Evolutionary conservation across 2,888 invertebrate genomes (phyloP).

Genomic region (Helicoverpa assulta): DNA sequence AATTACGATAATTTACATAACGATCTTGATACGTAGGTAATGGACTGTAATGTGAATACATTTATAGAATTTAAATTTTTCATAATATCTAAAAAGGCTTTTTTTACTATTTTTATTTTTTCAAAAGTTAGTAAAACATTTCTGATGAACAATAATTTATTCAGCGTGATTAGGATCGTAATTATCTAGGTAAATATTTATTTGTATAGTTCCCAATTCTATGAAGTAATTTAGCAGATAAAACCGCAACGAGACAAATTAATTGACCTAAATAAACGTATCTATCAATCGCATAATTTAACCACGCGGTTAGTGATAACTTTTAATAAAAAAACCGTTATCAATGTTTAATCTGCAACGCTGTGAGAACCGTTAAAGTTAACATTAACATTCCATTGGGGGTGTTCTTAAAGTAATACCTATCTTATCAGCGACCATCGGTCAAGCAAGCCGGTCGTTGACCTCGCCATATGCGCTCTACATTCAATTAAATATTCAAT

Average conservation of each 20-base stretch:
- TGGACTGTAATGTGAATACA: slow-evolving; percentile 4
- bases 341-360: not conserved
- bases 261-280: not conserved
- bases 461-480: slow-evolving; percentile 75
- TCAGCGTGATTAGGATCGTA: not conserved
- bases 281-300: not conserved
- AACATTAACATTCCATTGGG: not conserved
- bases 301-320: not conserved
- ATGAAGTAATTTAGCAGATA: not conserved
- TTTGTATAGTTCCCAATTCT: not conserved
- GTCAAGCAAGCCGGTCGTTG: slow-evolving; percentile 65
- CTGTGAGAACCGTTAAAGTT: slow-evolving; percentile 1
- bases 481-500: slow-evolving; percentile 87
- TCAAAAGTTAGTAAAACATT: not conserved
- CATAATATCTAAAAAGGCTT: not conserved
- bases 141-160: not conserved
- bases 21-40: slow-evolving; percentile 10
- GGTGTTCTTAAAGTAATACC: slow-evolving; percentile 47
- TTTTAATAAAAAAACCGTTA: not conserved
- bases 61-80: slow-evolving; percentile 8
- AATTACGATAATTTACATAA: slow-evolving; percentile 48
- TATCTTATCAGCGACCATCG: slow-evolving; percentile 67
- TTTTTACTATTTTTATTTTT: not conserved
- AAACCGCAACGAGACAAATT: too few relatives aligned
- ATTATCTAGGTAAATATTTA: not conserved